phyloP scores from a whole-genome alignment of 2,113 vertebrate genomes.

The Siniperca knerii region DNA sequence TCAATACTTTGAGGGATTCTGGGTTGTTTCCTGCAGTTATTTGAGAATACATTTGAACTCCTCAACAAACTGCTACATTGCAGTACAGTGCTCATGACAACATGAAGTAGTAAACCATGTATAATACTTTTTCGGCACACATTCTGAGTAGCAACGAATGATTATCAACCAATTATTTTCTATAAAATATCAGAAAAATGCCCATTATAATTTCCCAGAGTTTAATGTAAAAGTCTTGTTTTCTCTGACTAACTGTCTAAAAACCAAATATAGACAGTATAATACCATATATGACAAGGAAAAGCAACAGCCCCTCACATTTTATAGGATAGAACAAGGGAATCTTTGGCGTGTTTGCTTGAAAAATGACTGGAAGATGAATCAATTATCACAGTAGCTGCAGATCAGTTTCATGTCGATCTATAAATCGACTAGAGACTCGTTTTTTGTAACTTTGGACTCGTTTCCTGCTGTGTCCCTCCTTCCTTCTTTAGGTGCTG shows the following conservation, averaged over 20 bases:
- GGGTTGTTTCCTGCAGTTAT: background rate
- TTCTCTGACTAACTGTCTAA: background rate
- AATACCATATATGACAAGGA: background rate
- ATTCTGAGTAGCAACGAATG: no score
- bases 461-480: background rate
- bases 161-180: no score
- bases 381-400: background rate
- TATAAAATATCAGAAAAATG: background rate
- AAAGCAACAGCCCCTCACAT: background rate
- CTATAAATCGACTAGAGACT: background rate
- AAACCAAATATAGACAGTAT: background rate
- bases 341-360: background rate
- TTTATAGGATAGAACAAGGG: background rate
- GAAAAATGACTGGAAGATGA: no score
- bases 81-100: no score
- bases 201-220: background rate
- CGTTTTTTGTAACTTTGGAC: background rate
- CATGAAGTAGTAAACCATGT: no score
- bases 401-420: background rate
- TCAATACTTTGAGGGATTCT: background rate
- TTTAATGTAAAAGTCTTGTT: background rate
- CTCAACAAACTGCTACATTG: no score
- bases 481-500: slow-evolving; percentile 72
- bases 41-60: no score
- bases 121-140: no score